A percentile compares a stretch with the other conserved stretches of the same genome.
Conservation (phyloP, 2,797 vertebrate genomes). For the Sebastes iracundus region DNA sequence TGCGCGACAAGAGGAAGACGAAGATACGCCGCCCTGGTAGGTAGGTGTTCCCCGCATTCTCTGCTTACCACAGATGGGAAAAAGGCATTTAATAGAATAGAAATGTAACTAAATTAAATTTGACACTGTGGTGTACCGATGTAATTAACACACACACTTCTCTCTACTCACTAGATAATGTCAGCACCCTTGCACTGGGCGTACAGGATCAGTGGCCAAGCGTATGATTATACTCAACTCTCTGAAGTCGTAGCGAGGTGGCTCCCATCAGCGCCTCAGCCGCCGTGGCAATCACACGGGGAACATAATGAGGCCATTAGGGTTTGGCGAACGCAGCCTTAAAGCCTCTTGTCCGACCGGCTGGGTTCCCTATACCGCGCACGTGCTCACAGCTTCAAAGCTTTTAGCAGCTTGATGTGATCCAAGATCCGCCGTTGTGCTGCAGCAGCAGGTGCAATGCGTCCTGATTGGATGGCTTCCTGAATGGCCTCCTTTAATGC, state of each 20-base stretch:
- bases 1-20: not conserved
- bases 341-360: constrained; percentile 37
- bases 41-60: not conserved
- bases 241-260: constrained; percentile 48
- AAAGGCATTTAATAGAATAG: constrained; percentile 53
- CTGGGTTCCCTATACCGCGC: constrained; percentile 25
- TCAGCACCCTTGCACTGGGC: constrained; percentile 50
- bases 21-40: not conserved
- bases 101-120: constrained; percentile 65
- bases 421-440: constrained; percentile 3
- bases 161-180: constrained; percentile 14
- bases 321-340: constrained; percentile 45
- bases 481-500: constrained; percentile 58
- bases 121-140: constrained; percentile 56
- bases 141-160: constrained; percentile 58
- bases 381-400: constrained; percentile 42
- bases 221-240: constrained; percentile 68
- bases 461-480: constrained; percentile 62
- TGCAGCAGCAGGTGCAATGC: constrained; percentile 48
- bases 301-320: constrained; percentile 73
- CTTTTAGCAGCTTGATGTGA: constrained; percentile 55
- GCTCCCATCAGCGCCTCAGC: constrained; percentile 41
- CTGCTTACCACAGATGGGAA: not conserved
- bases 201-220: constrained; percentile 72
- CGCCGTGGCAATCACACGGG: constrained; percentile 52